Percentiles rank a stretch among this genome's conserved stretches.
Evolutionary conservation across 2,113 vertebrate species (phyloP).

Genomic region (Myotis yumanensis): DNA sequence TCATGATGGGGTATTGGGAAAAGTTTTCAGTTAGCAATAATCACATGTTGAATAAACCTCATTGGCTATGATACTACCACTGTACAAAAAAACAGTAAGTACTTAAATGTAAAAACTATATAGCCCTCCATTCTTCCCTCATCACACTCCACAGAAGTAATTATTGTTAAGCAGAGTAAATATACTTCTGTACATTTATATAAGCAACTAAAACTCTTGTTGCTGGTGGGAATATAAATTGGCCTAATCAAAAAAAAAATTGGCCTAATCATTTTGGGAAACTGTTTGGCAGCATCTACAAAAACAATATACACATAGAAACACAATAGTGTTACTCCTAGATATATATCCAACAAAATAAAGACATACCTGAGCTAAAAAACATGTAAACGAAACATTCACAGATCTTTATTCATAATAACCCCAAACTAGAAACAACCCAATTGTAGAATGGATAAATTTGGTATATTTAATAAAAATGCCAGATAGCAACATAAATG

Average conservation of each 20-base stretch:
- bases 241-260: background rate
- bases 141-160: background rate
- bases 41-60: background rate
- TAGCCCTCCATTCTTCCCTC: background rate
- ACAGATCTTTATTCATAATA: constrained; percentile 9
- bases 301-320: background rate
- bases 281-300: background rate
- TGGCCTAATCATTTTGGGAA: background rate
- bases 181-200: background rate
- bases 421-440: background rate
- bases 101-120: background rate
- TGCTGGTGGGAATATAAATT: background rate
- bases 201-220: background rate
- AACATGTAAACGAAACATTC: background rate
- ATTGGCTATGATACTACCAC: background rate
- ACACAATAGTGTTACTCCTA: background rate
- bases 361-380: background rate
- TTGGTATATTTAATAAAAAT: background rate
- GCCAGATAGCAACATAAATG: background rate
- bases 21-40: background rate
- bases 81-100: background rate
- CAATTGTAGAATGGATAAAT: background rate
- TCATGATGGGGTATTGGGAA: background rate
- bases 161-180: background rate
- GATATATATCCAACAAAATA: background rate